Conservation (phyloP, 2,113 vertebrate genomes). For the Prunella himalayana region DNA sequence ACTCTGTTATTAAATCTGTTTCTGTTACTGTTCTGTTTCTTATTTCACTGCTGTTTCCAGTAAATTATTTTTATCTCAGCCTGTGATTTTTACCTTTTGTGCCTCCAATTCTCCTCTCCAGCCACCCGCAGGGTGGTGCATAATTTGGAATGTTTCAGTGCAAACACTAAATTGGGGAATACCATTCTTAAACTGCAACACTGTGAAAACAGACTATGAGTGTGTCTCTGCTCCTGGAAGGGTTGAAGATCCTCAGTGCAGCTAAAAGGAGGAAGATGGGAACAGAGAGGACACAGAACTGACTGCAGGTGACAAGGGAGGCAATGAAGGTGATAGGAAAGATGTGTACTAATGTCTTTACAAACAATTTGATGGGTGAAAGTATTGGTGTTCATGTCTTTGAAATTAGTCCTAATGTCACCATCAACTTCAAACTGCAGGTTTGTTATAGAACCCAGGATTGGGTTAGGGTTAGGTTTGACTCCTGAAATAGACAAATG, state of each 20-base stretch:
- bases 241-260: not conserved
- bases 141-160: not conserved
- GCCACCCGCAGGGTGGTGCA: fast-evolving
- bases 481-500: not conserved
- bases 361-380: not conserved
- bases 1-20: not conserved
- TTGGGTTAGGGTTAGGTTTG: not conserved
- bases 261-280: not conserved
- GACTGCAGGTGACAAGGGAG: not conserved
- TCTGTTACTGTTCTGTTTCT: not conserved
- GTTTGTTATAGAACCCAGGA: not conserved
- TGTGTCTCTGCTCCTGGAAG: not conserved
- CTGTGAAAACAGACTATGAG: not conserved
- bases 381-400: not conserved
- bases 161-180: not conserved
- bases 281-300: not conserved
- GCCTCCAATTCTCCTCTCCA: not conserved
- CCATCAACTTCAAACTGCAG: not conserved
- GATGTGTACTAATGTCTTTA: not conserved
- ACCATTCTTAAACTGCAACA: not conserved
- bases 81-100: not conserved
- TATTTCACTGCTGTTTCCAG: not conserved
- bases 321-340: not conserved
- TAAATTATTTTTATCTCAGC: not conserved
- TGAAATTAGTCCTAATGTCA: not conserved